Evolutionary conservation across 2,888 invertebrate genomes (phyloP), one percentile per base, ranked within the genome.

Genomic region (Elgonia sp.): DNA sequence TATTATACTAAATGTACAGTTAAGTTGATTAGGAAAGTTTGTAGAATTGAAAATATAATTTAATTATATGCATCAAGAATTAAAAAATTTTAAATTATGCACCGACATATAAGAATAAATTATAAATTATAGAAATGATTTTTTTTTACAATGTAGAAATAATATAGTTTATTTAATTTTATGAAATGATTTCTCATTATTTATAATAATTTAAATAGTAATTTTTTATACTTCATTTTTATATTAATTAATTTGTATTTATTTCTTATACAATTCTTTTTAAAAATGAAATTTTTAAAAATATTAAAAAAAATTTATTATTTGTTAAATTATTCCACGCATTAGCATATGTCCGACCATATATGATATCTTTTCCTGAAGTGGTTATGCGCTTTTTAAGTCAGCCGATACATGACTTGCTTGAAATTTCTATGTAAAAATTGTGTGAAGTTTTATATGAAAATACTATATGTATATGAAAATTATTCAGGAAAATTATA

Each of bases 271-370:
- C 29, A 29, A 29, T 29, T 29, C n/a, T 29, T 29, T 3, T 29
- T 29, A 5, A 46, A 46, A 5, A 14, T 46, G 46, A 46, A 46
- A 46, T 46, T 46, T 46, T 14, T 2, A 46, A 5, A 46, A 46
- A 46, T 29, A 29, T 29, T 29, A 46, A 2, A 46, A 14, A 5
- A 46, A 46, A 5, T 46, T 46, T 7, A 14, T 16, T 46, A 14
- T 16, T 46, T 7, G 12, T 2, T 7, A 46, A 14, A 7, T 46
- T 46, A 14, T 46, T 5, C 46, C 7, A 46, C 46, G n/a, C n/a
- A 53, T 12, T 53, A 53, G n/a, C 16, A 16, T n/a, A n/a, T n/a
- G 53, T 53, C 53, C 53, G 53, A 84, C 80, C 75, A 72, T 60
- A 67, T 29, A 6, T 5, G 39, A 10, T 29, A 16, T 37, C 9